Evolutionary conservation across 2,797 vertebrate genomes (phyloP).

Genomic region (Cossypha polioptera): DNA sequence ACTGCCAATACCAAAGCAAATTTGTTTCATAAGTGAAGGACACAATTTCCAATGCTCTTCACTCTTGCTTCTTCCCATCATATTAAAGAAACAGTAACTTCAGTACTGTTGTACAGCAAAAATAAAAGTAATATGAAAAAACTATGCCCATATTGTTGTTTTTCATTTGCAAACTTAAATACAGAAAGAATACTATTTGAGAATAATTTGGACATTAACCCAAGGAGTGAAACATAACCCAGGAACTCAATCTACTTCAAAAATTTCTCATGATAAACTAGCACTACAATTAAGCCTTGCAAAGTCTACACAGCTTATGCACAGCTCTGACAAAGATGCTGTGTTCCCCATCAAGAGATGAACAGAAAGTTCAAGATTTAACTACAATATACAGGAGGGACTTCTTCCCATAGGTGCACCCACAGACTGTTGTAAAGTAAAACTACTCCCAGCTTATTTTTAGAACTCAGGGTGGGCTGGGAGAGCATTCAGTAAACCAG

Average conservation of each 20-base stretch:
- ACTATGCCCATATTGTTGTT: not conserved
- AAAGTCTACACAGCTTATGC: not conserved
- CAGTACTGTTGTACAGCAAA: not conserved
- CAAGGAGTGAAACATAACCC: not conserved
- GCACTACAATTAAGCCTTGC: not conserved
- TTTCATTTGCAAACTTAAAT: not conserved
- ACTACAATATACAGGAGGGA: not conserved
- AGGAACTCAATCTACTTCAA: not conserved
- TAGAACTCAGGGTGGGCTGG: not conserved
- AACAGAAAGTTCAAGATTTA: not conserved
- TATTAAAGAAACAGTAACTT: not conserved
- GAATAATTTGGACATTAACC: not conserved
- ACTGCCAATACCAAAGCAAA: not conserved
- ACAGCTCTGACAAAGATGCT: not conserved
- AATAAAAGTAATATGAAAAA: not conserved
- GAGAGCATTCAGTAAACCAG: not conserved
- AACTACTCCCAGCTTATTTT: conserved; percentile 23
- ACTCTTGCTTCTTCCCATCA: not conserved
- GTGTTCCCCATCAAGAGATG: accelerated
- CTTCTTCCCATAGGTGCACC: not conserved
- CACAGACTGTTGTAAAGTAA: not conserved
- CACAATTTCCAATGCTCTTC: not conserved
- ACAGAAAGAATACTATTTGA: not conserved
- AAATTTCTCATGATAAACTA: not conserved
- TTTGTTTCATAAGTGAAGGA: not conserved